Base-by-base conservation (phyloP, 2,113 vertebrate species). In the Xenopus laevis region DNA sequence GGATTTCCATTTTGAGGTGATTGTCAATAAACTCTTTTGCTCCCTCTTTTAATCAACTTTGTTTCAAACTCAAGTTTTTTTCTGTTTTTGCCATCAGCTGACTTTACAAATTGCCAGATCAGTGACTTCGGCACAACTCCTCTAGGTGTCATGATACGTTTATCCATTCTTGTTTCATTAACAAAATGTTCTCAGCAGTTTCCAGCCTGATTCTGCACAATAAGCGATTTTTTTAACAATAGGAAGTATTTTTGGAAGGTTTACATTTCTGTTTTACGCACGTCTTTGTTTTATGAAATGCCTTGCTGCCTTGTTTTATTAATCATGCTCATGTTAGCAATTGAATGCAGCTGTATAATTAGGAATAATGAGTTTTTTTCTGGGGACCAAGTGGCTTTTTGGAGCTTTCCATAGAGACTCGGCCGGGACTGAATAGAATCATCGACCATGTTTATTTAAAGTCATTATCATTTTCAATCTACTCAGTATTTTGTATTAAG, bases 161-260 rank as follows among this genome's bases (percentile, higher is more conserved):
- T 60, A 65, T 74, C 72, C 72, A 64, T 40, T 15, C 18, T 50
- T 33, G 72, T 65, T 58, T 74, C 64, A 67, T 60, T 67, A 74
- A 66, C 64, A 47, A 66, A 74, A 65, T 46, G 52, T 74, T 66
- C 63, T 66, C 50, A 4, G 16, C 20, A 30, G 23, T 18, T 59
- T 50, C 10, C 40, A 47, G 16, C 15, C 1, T 6, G 10, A 8
- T 47, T 8, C 33, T 67, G 72, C 72, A 74, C 20, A n/a, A 58
- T 67, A 58, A 74, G 72, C 72, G 47, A 1, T 7, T 46, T 74
- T 60, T 50, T 4, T 59, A n/a, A 74, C 72, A 74, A 74, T 74
- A 66, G 53, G 57, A 30, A 57, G 21, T 67, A 67, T 74, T 74
- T 74, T 55, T 59, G 30, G 64, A 74, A 67, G 18, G 10, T 59